phyloP scores from a whole-genome alignment of 2,888 invertebrate genomes.

The Ornithoptera priamus region DNA sequence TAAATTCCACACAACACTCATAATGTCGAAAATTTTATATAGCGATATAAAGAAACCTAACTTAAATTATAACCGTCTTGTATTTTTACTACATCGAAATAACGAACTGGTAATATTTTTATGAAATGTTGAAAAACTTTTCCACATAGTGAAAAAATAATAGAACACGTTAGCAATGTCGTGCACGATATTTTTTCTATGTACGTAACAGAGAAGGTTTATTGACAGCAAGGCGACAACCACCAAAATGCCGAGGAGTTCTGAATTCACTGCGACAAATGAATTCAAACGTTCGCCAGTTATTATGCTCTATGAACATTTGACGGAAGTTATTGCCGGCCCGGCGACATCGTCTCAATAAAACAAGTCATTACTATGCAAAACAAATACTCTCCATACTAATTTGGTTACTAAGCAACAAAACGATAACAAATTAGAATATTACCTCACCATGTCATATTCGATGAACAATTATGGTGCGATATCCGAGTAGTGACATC shows the following conservation, averaged over 20 bases:
- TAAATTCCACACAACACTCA: conserved; percentile 46
- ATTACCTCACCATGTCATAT: conserved; percentile 8
- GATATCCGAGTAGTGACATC: conserved; percentile 35
- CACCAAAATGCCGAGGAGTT: conserved; percentile 37
- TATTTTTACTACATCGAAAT: neutral
- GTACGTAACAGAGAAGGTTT: conserved; percentile 41
- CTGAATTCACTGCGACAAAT: conserved; percentile 45
- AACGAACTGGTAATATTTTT: neutral
- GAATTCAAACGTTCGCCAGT: conserved; percentile 51
- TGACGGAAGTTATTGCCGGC: conserved; percentile 50
- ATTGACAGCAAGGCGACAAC: conserved; percentile 44
- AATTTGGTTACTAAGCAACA: conserved; percentile 44
- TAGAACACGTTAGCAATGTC: conserved; percentile 31
- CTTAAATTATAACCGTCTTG: neutral
- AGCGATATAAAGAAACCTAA: conserved; percentile 13
- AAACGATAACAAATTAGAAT: conserved; percentile 9
- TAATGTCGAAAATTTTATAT: conserved; percentile 26
- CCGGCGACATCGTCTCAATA: conserved; percentile 42
- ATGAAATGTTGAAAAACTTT: neutral
- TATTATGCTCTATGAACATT: conserved; percentile 53
- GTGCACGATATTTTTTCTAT: conserved; percentile 36
- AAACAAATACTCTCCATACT: conserved; percentile 59
- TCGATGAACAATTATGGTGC: conserved; percentile 29
- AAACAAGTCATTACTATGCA: conserved; percentile 60
- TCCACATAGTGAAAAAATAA: neutral